Percentiles rank a stretch among this genome's conserved stretches.
These are phyloP conservation scores for Anoplophora glabripennis DNA, from an alignment of 1,140 invertebrate species.

Conservation along the genomic window DNA sequence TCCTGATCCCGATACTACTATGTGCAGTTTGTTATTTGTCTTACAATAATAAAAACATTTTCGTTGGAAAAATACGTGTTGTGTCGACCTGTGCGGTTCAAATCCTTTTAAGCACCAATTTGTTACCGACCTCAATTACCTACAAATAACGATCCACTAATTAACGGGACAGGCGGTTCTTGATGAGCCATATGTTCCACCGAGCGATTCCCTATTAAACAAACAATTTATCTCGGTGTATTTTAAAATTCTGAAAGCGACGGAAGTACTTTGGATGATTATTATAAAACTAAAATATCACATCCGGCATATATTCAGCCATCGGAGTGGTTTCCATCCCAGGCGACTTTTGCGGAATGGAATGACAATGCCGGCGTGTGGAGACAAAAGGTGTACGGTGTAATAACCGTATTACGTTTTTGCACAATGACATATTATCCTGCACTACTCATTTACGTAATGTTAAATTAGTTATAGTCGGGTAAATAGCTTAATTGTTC, in stretches of 20 bases:
- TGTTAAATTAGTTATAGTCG: conserved; percentile 29
- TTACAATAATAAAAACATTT: no score
- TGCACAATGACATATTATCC: conserved; percentile 28
- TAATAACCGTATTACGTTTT: conserved; percentile 28
- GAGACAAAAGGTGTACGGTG: conserved; percentile 10
- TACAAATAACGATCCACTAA: not conserved
- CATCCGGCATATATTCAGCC: conserved; percentile 21
- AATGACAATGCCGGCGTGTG: conserved; percentile 2
- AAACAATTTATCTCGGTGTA: conserved; percentile 12
- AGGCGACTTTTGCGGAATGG: not conserved
- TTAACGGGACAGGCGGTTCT: not conserved
- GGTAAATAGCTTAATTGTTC: conserved; percentile 31
- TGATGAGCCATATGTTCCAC: conserved; percentile 12
- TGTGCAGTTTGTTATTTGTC: no score
- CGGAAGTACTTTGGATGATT: conserved; percentile 25
- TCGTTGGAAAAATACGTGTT: no score
- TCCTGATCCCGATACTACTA: no score
- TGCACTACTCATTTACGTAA: conserved; percentile 29
- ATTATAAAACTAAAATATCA: conserved; percentile 29
- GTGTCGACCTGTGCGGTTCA: no score
- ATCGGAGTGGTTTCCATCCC: conserved; percentile 7
- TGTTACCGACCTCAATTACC: not conserved
- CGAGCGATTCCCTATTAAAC: conserved; percentile 10
- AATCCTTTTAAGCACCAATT: no score
- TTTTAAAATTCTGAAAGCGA: conserved; percentile 2